Evolutionary conservation across 2,888 invertebrate species (phyloP).

Genomic region (Hyposoter didymator): DNA sequence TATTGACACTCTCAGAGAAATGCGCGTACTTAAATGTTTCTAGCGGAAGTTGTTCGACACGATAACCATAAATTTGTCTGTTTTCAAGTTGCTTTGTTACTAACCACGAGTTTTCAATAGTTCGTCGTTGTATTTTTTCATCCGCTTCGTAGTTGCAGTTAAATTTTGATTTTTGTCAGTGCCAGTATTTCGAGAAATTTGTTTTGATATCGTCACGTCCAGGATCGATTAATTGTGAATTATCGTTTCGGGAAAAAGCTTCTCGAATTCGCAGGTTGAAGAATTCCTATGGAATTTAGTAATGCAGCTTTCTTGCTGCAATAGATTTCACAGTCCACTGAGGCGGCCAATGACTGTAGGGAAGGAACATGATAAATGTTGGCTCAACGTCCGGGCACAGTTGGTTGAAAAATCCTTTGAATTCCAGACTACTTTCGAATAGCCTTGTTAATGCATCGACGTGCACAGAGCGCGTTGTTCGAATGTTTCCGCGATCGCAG

Average conservation of each 20-base stretch:
- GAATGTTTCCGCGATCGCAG: slow-evolving; percentile 30
- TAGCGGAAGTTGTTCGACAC: neutral
- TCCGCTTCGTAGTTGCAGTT: too few species aligned
- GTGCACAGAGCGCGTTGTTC: slow-evolving; percentile 59
- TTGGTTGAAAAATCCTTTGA: slow-evolving; percentile 57
- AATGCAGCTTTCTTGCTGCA: neutral
- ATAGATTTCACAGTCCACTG: slow-evolving; percentile 20
- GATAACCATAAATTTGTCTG: neutral
- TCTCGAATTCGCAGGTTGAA: neutral
- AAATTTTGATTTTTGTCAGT: neutral
- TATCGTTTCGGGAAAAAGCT: neutral
- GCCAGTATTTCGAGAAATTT: neutral
- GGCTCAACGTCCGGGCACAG: slow-evolving; percentile 1
- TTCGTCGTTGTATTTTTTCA: too few species aligned
- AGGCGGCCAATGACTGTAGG: slow-evolving; percentile 28
- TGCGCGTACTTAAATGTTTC: neutral
- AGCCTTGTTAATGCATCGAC: slow-evolving; percentile 73
- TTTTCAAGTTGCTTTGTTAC: neutral
- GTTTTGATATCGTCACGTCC: neutral
- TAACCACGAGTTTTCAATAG: too few species aligned
- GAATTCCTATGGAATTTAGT: neutral
- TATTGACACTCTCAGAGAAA: slow-evolving; percentile 30
- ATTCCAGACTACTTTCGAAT: slow-evolving; percentile 79
- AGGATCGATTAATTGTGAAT: neutral
- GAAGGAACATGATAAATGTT: neutral